Evolutionary conservation across 2,888 invertebrate genomes (phyloP).

Genomic region (Callyntrura sp.): DNA sequence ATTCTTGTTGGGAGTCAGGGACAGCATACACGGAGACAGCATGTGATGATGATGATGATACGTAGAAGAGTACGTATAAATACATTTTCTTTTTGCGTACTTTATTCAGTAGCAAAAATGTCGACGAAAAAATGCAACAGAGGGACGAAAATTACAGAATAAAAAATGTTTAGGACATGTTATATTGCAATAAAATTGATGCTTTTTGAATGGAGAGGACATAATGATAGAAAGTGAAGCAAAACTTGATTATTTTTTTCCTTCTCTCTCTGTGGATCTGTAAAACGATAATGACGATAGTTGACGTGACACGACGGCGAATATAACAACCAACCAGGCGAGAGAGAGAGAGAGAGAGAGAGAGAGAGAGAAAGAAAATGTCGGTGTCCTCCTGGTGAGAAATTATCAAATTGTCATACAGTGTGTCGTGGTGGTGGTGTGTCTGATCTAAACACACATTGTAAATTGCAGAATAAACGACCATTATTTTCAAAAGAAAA

Average conservation of each 20-base stretch:
- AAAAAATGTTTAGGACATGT: constrained; percentile 61
- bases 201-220: constrained; percentile 42
- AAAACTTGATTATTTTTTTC: constrained; percentile 57
- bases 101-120: constrained; percentile 33
- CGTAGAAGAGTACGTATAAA: not conserved
- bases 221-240: constrained; percentile 68
- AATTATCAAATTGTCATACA: constrained; percentile 24
- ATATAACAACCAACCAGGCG: not conserved
- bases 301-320: not conserved
- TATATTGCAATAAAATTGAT: constrained; percentile 73
- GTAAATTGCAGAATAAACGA: constrained; percentile 34
- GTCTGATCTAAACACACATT: constrained; percentile 30
- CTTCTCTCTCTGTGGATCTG: not conserved
- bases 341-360: not conserved
- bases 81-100: too few relatives aligned
- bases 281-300: constrained; percentile 44
- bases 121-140: constrained; percentile 34
- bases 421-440: too few relatives aligned
- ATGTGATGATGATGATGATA: too few relatives aligned
- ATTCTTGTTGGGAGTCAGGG: not conserved
- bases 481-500: constrained; percentile 20
- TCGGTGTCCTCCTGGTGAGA: constrained; percentile 51
- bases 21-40: constrained; percentile 25
- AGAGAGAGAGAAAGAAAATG: not conserved
- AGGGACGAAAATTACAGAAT: constrained; percentile 48